Base-by-base conservation (phyloP, 2,113 vertebrate species). In the Lates calcarifer region DNA sequence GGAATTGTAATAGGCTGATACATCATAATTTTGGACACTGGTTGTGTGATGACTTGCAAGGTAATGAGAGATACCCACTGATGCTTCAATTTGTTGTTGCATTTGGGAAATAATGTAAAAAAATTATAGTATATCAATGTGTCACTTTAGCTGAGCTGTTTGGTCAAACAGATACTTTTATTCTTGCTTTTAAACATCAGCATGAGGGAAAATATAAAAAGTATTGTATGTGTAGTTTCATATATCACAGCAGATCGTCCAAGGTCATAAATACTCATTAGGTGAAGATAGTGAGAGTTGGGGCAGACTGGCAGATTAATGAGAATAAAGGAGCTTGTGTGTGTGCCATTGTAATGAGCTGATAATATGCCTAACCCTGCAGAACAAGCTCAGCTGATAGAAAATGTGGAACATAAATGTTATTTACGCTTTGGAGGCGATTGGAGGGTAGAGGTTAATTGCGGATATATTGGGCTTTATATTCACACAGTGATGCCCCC, bases 391-490 rank as follows among this genome's bases (percentile, higher is more conserved):
- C 66, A 39, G 78, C 65, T 60, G 77, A 84, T 57, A 77, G 65
- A 89, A 75, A 81, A 20, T 55, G 69, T 64, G 81, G 13, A 74
- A 84, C 84, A 81, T 77, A 84, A 84, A 90, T 88, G 69, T 79
- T 87, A 83, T 86, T 88, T 86, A 90, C 15, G 33, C 63, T 70
- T 68, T 70, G 76, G 70, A 87, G 58, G 47, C 67, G 79, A 78
- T 56, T 43, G 37, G 68, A 81, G 83, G 84, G 17, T 69, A 80
- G 72, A 84, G 81, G 89, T 90, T 90, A 90, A 85, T 90, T 85
- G 74, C 11, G 17, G 61, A 70, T 80, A 68, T 84, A 76, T 53
- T 77, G 57, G 78, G 43, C 65, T 78, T 60, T 83, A 74, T 76
- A 79, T 88, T 87, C 80, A 79, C 62, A 45, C 69, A 63, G 81